Percentiles rank a stretch among this genome's conserved stretches.
Evolutionary conservation across 2,113 vertebrate species (phyloP).

Genomic region (Hypomesus transpacificus): DNA sequence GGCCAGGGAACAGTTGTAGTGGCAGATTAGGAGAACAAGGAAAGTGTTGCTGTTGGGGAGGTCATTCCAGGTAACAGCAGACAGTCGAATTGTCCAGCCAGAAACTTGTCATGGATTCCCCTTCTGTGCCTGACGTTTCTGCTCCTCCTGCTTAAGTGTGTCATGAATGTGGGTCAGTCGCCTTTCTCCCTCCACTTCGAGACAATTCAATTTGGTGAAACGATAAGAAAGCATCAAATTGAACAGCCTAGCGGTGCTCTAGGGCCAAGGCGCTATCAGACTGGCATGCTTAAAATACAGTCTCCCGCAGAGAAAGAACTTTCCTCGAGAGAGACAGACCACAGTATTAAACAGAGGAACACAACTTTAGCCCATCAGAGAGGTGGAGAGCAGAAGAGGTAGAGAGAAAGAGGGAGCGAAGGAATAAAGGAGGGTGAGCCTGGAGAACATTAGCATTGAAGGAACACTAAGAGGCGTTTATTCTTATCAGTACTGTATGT

Average conservation of each 20-base stretch:
- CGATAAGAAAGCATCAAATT: conserved; percentile 60
- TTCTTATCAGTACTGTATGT: too few species aligned
- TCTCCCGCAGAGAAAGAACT: conserved; percentile 32
- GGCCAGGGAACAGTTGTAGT: not conserved
- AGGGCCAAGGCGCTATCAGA: conserved; percentile 29
- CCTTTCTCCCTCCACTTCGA: conserved; percentile 33
- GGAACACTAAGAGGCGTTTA: too few species aligned
- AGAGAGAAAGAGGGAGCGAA: not conserved
- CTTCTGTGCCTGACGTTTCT: conserved; percentile 4
- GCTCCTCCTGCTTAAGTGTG: conserved; percentile 53
- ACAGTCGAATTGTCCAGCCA: conserved; percentile 22
- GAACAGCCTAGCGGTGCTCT: conserved; percentile 49
- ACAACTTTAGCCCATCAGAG: conserved; percentile 24
- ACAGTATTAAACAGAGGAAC: conserved; percentile 20
- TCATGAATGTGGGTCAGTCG: conserved; percentile 66
- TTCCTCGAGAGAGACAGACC: conserved; percentile 44
- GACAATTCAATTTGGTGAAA: conserved; percentile 54
- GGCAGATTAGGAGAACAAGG: not conserved
- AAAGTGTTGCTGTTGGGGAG: conserved; percentile 8
- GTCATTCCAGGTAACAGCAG: not conserved
- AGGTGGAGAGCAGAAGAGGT: not conserved
- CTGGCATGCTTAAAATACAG: conserved; percentile 46
- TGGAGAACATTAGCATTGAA: too few species aligned
- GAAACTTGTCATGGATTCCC: conserved; percentile 11
- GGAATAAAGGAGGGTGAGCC: too few species aligned